Evolutionary conservation across 2,888 invertebrate genomes (phyloP).

Genomic region (Acrobasis repandana): DNA sequence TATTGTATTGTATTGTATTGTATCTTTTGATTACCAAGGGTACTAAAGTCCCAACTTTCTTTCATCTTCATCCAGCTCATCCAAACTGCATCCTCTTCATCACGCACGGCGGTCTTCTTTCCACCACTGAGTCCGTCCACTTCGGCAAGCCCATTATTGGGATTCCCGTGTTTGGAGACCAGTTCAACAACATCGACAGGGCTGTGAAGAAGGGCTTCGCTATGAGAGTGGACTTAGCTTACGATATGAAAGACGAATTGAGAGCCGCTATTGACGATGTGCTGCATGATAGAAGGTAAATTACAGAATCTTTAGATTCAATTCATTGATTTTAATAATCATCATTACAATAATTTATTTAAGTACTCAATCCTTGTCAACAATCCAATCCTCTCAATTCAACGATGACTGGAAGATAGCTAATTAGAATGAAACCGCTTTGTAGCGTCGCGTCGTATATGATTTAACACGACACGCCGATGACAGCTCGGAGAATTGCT

Average conservation of each 20-base stretch:
- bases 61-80: constrained; percentile 51
- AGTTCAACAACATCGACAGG: constrained; percentile 52
- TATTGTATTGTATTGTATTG: too few species aligned
- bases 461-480: too few species aligned
- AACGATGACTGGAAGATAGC: too few species aligned
- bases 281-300: constrained; percentile 44
- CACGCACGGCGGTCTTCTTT: constrained; percentile 66
- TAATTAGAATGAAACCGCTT: too few species aligned
- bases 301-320: constrained; percentile 21
- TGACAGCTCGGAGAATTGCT: too few species aligned
- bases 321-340: too few species aligned
- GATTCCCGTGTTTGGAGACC: constrained; percentile 62
- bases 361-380: too few species aligned
- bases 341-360: too few species aligned
- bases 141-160: constrained; percentile 60
- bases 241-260: constrained; percentile 40
- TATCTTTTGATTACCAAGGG: background rate
- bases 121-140: constrained; percentile 56
- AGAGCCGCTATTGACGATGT: constrained; percentile 45
- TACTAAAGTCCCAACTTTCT: background rate
- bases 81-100: constrained; percentile 63
- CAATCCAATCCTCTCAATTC: too few species aligned
- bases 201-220: constrained; percentile 53
- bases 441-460: too few species aligned
- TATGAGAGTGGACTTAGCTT: constrained; percentile 42